Percentiles rank a stretch among this genome's conserved stretches.
phyloP scores from a whole-genome alignment of 2,113 vertebrate genomes.

The Xenopus borealis region DNA sequence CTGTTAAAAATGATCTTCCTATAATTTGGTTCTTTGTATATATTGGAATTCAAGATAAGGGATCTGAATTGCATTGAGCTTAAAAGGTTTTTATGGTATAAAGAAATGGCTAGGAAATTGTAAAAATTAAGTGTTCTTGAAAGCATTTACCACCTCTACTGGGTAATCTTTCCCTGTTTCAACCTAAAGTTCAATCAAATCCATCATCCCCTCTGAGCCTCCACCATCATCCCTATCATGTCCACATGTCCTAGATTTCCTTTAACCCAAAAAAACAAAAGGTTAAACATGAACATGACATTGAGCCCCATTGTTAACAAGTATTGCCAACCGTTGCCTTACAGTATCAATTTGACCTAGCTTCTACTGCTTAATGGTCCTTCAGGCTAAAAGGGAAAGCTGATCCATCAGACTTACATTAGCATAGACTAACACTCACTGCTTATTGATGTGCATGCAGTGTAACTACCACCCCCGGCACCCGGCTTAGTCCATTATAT shows the following conservation, averaged over 20 bases:
- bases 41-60: too few species aligned
- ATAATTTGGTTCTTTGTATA: too few species aligned
- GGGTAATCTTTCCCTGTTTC: too few species aligned
- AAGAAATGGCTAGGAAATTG: too few species aligned
- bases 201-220: too few species aligned
- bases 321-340: constrained; percentile 56
- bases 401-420: constrained; percentile 93
- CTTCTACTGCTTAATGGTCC: constrained; percentile 86
- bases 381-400: constrained; percentile 84
- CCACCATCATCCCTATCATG: neutral
- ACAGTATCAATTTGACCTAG: constrained; percentile 73
- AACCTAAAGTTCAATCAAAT: too few species aligned
- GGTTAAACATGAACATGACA: constrained; percentile 53
- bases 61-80: too few species aligned
- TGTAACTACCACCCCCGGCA: constrained; percentile 72
- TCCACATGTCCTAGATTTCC: neutral
- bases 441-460: constrained; percentile 80
- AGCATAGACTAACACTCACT: constrained; percentile 82
- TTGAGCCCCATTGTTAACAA: constrained; percentile 64
- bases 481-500: constrained; percentile 76
- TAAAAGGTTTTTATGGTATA: too few species aligned
- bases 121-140: too few species aligned
- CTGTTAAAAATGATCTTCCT: too few species aligned
- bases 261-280: constrained; percentile 54
- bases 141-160: too few species aligned